Conservation (phyloP, 2,797 vertebrate genomes). For the Hephaestus fuliginosus region DNA sequence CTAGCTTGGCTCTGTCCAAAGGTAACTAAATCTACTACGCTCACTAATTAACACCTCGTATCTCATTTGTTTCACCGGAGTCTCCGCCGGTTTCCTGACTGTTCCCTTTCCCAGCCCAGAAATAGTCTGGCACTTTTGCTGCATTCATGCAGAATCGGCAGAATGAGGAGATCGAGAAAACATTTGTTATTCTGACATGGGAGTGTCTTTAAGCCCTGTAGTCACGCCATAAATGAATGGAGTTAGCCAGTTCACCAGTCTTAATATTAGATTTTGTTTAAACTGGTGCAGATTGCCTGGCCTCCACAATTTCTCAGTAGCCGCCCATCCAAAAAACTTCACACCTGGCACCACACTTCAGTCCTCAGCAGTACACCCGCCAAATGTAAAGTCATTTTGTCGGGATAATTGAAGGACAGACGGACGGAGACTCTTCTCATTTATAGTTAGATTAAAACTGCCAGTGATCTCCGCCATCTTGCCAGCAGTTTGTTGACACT, state of each 20-base stretch:
- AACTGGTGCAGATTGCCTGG: too few relatives aligned
- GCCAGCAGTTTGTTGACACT: too few relatives aligned
- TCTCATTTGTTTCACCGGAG: neutral
- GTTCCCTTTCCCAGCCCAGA: neutral
- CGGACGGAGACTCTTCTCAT: too few relatives aligned
- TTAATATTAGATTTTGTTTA: too few relatives aligned
- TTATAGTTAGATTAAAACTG: too few relatives aligned
- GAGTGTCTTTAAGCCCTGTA: neutral
- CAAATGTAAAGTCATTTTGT: too few relatives aligned
- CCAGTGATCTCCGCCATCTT: neutral
- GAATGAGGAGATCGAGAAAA: neutral
- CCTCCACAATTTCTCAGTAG: too few relatives aligned
- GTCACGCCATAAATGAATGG: neutral
- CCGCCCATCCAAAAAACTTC: too few relatives aligned
- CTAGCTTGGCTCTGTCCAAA: neutral
- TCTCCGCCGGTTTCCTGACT: neutral
- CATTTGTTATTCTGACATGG: neutral
- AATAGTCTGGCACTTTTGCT: neutral
- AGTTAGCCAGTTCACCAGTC: too few relatives aligned
- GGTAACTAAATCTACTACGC: neutral
- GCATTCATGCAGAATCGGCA: neutral
- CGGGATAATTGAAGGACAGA: too few relatives aligned
- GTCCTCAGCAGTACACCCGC: too few relatives aligned
- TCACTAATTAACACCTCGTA: neutral
- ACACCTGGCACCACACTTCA: too few relatives aligned